Conservation (phyloP, 2,113 vertebrate genomes). For the Stictonetta naevosa region DNA sequence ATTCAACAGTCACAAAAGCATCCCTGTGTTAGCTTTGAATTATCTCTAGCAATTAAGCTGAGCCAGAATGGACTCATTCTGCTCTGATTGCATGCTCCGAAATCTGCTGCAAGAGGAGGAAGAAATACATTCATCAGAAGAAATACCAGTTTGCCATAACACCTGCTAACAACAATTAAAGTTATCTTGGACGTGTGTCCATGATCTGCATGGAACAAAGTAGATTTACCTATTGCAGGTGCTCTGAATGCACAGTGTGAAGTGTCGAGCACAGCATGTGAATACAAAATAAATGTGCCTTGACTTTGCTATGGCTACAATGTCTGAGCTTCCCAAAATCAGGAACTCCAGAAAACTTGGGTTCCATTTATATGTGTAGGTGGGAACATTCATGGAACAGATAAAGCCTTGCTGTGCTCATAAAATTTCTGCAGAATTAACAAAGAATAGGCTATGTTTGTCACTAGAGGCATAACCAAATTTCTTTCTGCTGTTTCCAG, state of each 20-base stretch:
- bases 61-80: neutral
- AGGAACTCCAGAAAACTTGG: neutral
- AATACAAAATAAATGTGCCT: neutral
- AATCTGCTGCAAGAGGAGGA: neutral
- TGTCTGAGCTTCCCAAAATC: neutral
- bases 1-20: neutral
- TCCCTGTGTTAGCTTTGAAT: neutral
- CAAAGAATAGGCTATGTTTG: neutral
- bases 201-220: neutral
- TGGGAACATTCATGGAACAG: neutral
- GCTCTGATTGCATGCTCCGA: neutral
- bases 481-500: neutral
- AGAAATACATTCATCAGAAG: neutral
- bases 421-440: neutral
- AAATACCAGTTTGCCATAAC: neutral
- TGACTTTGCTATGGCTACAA: neutral
- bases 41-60: neutral
- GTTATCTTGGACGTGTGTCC: neutral
- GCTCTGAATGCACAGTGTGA: neutral
- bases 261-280: neutral
- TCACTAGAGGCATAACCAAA: neutral
- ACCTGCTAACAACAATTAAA: neutral
- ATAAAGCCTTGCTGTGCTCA: neutral
- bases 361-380: neutral
- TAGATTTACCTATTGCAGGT: neutral